Base-by-base conservation (phyloP, 2,888 invertebrate genomes). In the Ophion costatus region DNA sequence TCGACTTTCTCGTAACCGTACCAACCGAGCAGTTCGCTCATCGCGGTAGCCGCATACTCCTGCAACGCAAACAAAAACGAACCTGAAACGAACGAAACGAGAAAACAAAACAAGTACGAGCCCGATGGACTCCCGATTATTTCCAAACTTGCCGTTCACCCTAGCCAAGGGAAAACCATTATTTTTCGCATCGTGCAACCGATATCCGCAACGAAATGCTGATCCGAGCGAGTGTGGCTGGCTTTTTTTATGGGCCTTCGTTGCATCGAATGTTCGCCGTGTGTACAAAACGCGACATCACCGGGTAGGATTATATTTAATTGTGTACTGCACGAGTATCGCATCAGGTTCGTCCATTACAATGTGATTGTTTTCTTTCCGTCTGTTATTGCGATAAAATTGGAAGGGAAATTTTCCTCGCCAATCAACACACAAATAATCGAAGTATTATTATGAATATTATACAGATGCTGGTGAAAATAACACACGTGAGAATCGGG, bases 11-110 rank as follows among this genome's bases (percentile, higher is more conserved):
- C 96, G 92, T 98, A 98, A 1, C 98, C 98, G 94, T 98, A 98
- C 97, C 98, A 98, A 64, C 98, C 98, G 33, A 98, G 95, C 84
- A 98, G 94, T 94, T 98, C 98, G 92, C 98, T 98, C 98, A 98
- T 98, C 0, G 98, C 98, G 71, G 97, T 97, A 93, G 98, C 98
- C 6, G 98, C 98, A 94, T 97, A 98, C 93, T 98, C 97, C 98
- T 98, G 94, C 14, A 59, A 64, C 45, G 33, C 38, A 17, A 33
- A 74, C 10, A 51, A 51, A 51, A 51, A 75, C 17, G 17, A 33
- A n/a, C n/a, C 9, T n/a, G 14, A 63, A 24, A 29, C 10, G 51
- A 10, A n/a, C 20, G 17, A 29, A 56, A 24, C n/a, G 56, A 56
- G n/a, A 56, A 56, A 56, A 56, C n/a, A 56, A 56, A 14, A 38